Evolutionary conservation across 2,797 vertebrate species (phyloP), one percentile per base, ranked within the genome.

Genomic region (Dromococcyx pavoninus): DNA sequence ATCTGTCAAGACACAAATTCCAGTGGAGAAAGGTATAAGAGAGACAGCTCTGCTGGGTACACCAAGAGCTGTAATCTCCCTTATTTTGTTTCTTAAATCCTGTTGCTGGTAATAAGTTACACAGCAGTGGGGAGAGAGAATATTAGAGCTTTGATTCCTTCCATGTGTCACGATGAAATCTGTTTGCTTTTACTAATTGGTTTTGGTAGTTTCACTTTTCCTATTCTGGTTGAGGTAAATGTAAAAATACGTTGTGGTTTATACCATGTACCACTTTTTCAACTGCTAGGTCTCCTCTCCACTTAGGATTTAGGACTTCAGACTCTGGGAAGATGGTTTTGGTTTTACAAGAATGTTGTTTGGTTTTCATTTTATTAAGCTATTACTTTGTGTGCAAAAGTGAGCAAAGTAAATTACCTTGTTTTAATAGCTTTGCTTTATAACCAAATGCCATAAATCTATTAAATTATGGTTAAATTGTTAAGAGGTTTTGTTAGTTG

Each of bases 371-470:
- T 95, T 96, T 93, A 91, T 95, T 93, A 76, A 93, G 56, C 83
- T 94, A 88, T 93, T 96, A 80, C 69, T 94, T 95, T 83, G 81
- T 97, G 95, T 98, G 97, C 96, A 96, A 96, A 98, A 97, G 93
- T 91, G 91, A 97, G 97, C 97, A 97, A 97, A 98, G 97, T 94
- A 77, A 96, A 96, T 97, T 95, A 97, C 85, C 90, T 96, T 97
- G 91, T 96, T 96, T 96, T 78, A 96, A 73, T 92, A 97, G 95
- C 96, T 98, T 97, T 98, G 97, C 97, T 98, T 97, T 96, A 80
- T 95, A 94, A 97, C 98, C 98, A 98, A 98, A 98, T 98, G 97
- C 98, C 98, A 97, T 98, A 97, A 97, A 94, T 95, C 86, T 98
- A 95, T 97, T 97, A 94, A 97, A 94, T 96, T 97, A 97, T 92